A percentile compares a stretch with the other conserved stretches of the same genome.
Conservation (phyloP, 2,888 invertebrate genomes). For the Anaspis maculata region DNA sequence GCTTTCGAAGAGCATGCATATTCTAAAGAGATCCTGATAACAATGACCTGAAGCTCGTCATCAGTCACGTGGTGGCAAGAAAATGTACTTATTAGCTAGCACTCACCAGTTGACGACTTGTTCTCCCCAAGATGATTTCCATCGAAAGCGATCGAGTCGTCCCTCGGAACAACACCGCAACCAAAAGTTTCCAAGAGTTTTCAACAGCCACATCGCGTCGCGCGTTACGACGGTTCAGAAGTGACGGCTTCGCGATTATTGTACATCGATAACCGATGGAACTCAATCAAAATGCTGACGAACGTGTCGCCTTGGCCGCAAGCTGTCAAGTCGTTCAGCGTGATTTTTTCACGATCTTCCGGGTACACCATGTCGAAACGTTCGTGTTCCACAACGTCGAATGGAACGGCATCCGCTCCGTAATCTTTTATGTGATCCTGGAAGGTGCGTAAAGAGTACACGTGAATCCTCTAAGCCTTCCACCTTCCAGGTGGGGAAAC, state of each 20-base stretch:
- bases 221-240: conserved; percentile 52
- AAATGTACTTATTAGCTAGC: too few relatives aligned
- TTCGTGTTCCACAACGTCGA: conserved; percentile 94
- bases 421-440: conserved; percentile 83
- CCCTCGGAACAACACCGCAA: too few relatives aligned
- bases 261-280: conserved; percentile 95
- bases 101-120: too few relatives aligned
- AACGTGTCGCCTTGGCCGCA: conserved; percentile 92
- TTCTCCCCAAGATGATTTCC: too few relatives aligned
- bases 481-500: conserved; percentile 77
- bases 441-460: conserved; percentile 87
- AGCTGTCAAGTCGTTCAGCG: conserved; percentile 73
- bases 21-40: too few relatives aligned
- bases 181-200: too few relatives aligned
- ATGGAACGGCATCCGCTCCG: conserved; percentile 82
- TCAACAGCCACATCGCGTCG: too few relatives aligned
- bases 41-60: too few relatives aligned
- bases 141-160: too few relatives aligned
- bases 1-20: too few relatives aligned
- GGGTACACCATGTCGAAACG: conserved; percentile 98
- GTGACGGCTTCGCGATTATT: conserved; percentile 83
- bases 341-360: conserved; percentile 72
- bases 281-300: conserved; percentile 86
- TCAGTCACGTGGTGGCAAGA: too few relatives aligned
- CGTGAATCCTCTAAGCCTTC: conserved; percentile 89